Evolutionary conservation across 2,888 invertebrate genomes (phyloP).

Genomic region (Zhuqinia jingwanae): DNA sequence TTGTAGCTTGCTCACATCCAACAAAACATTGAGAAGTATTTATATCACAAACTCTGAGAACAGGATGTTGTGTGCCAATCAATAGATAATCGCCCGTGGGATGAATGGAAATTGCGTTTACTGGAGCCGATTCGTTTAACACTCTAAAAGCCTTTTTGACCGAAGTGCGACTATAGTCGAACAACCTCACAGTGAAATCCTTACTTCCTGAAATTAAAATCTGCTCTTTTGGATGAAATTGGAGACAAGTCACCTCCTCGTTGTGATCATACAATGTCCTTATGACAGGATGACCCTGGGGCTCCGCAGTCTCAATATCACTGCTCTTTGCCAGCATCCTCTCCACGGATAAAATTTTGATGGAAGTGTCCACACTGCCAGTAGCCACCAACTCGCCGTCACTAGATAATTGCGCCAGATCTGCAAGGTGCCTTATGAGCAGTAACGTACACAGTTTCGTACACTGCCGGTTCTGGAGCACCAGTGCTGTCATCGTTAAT

Average conservation of each 20-base stretch:
- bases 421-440: constrained; percentile 86
- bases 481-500: constrained; percentile 96
- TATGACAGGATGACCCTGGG: constrained; percentile 98
- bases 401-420: constrained; percentile 95
- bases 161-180: constrained; percentile 99
- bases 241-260: constrained; percentile 97
- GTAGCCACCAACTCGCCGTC: constrained; percentile 98
- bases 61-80: constrained; percentile 95
- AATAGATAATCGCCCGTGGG: constrained; percentile 97
- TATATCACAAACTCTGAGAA: constrained; percentile 93
- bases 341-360: constrained; percentile 99
- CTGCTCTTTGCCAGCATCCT: constrained; percentile 99
- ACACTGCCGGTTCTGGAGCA: constrained; percentile 97
- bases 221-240: constrained; percentile 98
- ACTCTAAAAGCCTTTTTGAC: constrained; percentile 99
- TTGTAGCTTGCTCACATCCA: constrained; percentile 88
- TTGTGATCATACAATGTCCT: constrained; percentile 98
- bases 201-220: constrained; percentile 96
- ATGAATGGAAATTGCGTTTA: constrained; percentile 95
- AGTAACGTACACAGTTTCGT: constrained; percentile 99
- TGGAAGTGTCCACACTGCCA: constrained; percentile 98
- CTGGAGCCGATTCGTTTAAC: constrained; percentile 95
- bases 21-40: constrained; percentile 98
- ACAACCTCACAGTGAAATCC: constrained; percentile 96
- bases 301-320: constrained; percentile 92